These are phyloP conservation scores for Xanthorhoe designata DNA, from an alignment of 2,888 invertebrate species.

Conservation along the genomic window DNA sequence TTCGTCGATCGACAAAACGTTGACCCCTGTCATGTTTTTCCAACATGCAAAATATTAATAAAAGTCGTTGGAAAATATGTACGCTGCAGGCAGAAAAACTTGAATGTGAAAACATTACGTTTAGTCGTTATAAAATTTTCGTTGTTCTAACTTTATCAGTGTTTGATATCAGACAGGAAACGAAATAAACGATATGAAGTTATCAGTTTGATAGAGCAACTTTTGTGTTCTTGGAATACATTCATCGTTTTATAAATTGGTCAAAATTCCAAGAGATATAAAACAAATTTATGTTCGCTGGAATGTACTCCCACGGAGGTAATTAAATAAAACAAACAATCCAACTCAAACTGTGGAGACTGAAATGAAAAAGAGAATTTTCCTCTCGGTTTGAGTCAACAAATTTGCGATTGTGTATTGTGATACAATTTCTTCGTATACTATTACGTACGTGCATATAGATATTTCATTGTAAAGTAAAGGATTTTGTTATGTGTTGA, in stretches of 20 bases:
- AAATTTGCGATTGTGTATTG: not conserved
- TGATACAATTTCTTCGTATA: not conserved
- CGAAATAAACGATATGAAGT: not conserved
- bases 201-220: not conserved
- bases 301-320: not conserved
- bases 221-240: not conserved
- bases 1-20: constrained; percentile 1
- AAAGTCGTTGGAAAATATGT: not conserved
- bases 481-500: too few relatives aligned
- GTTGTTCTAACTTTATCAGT: not conserved
- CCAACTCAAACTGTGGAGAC: constrained; percentile 1
- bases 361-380: not conserved
- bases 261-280: not conserved
- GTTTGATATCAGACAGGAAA: too few relatives aligned
- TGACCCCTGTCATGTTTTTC: constrained; percentile 5
- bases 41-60: constrained; percentile 3
- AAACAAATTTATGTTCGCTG: not conserved
- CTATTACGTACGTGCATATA: not conserved
- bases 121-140: not conserved
- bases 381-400: not conserved
- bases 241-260: not conserved
- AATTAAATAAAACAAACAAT: constrained; percentile 1
- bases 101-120: not conserved
- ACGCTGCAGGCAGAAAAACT: not conserved
- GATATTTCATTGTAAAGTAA: not conserved